Percentiles rank a stretch among this genome's conserved stretches.
Conservation (phyloP, 2,113 vertebrate genomes). For the Origma solitaria region DNA sequence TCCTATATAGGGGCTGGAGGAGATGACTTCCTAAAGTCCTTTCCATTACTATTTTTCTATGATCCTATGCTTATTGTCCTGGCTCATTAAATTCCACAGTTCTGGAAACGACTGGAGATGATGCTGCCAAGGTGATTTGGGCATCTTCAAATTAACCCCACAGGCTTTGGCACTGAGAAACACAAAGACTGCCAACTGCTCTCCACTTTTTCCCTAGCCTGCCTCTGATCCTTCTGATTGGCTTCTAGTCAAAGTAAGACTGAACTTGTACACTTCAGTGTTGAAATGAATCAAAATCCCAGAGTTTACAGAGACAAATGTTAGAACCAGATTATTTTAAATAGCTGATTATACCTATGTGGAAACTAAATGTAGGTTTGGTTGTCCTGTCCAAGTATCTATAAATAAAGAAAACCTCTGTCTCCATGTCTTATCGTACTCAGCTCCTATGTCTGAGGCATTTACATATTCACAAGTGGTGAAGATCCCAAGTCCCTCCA, state of each 20-base stretch:
- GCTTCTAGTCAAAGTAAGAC: constrained; percentile 58
- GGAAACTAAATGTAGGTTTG: constrained; percentile 23
- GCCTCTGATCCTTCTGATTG: constrained; percentile 54
- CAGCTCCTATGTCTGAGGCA: not conserved
- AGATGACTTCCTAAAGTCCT: not conserved
- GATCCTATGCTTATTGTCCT: constrained; percentile 1
- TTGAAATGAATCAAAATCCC: constrained; percentile 20
- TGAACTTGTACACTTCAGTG: constrained; percentile 48
- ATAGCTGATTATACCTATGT: not conserved
- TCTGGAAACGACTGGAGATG: constrained; percentile 10
- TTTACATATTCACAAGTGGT: not conserved
- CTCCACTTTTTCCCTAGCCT: constrained; percentile 49
- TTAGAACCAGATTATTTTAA: not conserved
- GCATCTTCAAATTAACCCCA: constrained; percentile 19
- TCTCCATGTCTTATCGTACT: not conserved
- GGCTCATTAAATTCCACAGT: not conserved
- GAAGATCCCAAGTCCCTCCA: constrained; percentile 19
- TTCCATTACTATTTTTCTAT: constrained; percentile 35
- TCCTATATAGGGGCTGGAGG: not conserved
- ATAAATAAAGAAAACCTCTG: not conserved
- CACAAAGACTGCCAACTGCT: constrained; percentile 54
- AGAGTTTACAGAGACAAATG: constrained; percentile 20
- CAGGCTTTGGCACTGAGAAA: constrained; percentile 32
- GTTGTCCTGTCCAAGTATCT: not conserved
- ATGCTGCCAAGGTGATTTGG: constrained; percentile 25